These are phyloP conservation scores for Pygocentrus nattereri DNA, from an alignment of 2,797 vertebrate species.

Conservation along the genomic window DNA sequence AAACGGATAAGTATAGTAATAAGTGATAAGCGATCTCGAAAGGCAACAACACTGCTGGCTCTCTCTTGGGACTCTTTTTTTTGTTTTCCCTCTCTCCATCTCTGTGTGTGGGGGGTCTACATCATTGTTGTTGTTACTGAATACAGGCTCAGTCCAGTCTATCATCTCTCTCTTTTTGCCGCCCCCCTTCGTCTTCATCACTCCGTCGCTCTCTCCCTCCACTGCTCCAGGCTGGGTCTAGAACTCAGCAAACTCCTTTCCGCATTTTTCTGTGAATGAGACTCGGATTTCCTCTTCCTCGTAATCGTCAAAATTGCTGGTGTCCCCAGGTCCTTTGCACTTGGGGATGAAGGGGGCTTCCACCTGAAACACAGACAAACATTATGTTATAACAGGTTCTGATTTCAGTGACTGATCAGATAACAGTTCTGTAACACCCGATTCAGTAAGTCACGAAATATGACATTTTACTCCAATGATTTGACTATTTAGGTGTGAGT, in stretches of 20 bases:
- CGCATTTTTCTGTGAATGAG: slow-evolving; percentile 93
- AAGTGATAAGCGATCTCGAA: slow-evolving; percentile 81
- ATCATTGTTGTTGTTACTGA: slow-evolving; percentile 74
- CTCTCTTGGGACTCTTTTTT: slow-evolving; percentile 75
- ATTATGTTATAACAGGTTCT: neutral
- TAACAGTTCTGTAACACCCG: too few relatives aligned
- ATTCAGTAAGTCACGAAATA: too few relatives aligned
- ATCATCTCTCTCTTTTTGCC: slow-evolving; percentile 47
- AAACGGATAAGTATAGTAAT: slow-evolving; percentile 74
- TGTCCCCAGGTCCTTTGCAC: slow-evolving; percentile 95
- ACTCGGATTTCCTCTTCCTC: slow-evolving; percentile 94
- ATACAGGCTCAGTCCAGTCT: slow-evolving; percentile 79
- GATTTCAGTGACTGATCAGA: neutral
- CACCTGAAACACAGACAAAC: slow-evolving; percentile 76
- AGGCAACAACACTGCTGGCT: slow-evolving; percentile 87
- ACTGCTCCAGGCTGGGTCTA: slow-evolving; percentile 77
- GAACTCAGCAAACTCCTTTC: slow-evolving; percentile 95
- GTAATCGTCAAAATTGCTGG: slow-evolving; percentile 96
- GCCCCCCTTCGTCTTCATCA: slow-evolving; percentile 56
- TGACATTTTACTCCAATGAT: too few relatives aligned
- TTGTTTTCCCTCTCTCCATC: slow-evolving; percentile 52
- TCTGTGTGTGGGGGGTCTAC: slow-evolving; percentile 67
- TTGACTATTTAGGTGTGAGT: too few relatives aligned
- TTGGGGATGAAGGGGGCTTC: slow-evolving; percentile 96
- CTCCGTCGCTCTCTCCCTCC: slow-evolving; percentile 68